These are phyloP conservation scores for Zootoca vivipara DNA, from an alignment of 2,113 vertebrate species.

Conservation along the genomic window DNA sequence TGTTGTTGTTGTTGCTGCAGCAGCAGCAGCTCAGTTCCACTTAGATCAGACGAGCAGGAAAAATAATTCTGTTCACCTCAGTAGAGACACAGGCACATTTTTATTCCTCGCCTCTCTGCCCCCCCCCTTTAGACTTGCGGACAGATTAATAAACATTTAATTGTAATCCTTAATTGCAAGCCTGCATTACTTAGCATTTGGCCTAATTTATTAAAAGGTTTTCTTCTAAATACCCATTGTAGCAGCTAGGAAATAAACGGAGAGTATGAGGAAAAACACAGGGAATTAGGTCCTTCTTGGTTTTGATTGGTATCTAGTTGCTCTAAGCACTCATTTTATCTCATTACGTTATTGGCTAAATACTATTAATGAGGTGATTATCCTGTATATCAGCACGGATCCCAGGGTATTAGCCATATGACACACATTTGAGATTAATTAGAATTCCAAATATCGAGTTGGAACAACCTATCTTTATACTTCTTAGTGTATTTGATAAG, in stretches of 20 bases:
- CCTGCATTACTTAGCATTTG: conserved; percentile 4
- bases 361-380: conserved; percentile 15
- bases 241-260: background rate
- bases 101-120: background rate
- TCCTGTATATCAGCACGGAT: background rate
- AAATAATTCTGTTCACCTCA: background rate
- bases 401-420: background rate
- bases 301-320: conserved; percentile 1
- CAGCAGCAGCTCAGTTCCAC: background rate
- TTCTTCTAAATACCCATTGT: background rate
- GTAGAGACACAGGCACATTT: background rate
- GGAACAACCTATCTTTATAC: background rate
- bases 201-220: conserved; percentile 12
- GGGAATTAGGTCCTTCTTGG: background rate
- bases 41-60: rapidly evolving
- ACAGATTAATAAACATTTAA: background rate
- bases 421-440: background rate
- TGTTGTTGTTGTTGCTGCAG: background rate
- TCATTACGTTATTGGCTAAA: conserved; percentile 9
- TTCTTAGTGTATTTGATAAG: background rate
- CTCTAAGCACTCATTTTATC: background rate
- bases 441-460: background rate
- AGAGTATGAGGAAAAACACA: background rate
- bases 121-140: background rate
- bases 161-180: conserved; percentile 3